These are phyloP conservation scores for Ennomos fuscantarius DNA, from an alignment of 2,888 invertebrate species.

Conservation along the genomic window DNA sequence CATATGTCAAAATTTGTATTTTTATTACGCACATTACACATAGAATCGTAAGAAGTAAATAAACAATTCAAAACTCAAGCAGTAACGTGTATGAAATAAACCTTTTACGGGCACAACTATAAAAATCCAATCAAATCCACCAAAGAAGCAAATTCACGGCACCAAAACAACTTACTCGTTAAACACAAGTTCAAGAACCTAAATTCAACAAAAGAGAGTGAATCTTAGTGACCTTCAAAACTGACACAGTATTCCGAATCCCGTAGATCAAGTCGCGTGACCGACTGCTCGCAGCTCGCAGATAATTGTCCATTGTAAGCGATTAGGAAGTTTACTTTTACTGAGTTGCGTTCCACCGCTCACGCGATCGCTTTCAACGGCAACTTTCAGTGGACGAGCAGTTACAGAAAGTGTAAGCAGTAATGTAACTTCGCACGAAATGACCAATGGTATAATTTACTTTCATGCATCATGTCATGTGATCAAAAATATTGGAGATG, in stretches of 20 bases:
- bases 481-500: too few species aligned
- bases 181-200: constrained; percentile 22
- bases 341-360: constrained; percentile 63
- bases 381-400: constrained; percentile 61
- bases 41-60: too few species aligned
- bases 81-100: neutral
- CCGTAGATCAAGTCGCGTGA: constrained; percentile 50
- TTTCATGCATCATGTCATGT: too few species aligned
- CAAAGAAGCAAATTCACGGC: constrained; percentile 8
- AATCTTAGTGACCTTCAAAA: constrained; percentile 57
- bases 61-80: constrained; percentile 3
- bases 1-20: too few species aligned
- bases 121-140: constrained; percentile 5
- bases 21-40: too few species aligned
- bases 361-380: constrained; percentile 77
- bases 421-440: constrained; percentile 8
- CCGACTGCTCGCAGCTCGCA: constrained; percentile 41
- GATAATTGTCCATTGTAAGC: constrained; percentile 59
- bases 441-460: too few species aligned
- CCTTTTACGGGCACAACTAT: neutral
- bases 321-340: constrained; percentile 82
- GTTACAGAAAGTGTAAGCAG: constrained; percentile 12
- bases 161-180: constrained; percentile 7
- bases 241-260: constrained; percentile 64
- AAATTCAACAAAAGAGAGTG: constrained; percentile 35